These are phyloP conservation scores for Dolichomitus sp. DNA, from an alignment of 2,888 invertebrate species.

Conservation along the genomic window DNA sequence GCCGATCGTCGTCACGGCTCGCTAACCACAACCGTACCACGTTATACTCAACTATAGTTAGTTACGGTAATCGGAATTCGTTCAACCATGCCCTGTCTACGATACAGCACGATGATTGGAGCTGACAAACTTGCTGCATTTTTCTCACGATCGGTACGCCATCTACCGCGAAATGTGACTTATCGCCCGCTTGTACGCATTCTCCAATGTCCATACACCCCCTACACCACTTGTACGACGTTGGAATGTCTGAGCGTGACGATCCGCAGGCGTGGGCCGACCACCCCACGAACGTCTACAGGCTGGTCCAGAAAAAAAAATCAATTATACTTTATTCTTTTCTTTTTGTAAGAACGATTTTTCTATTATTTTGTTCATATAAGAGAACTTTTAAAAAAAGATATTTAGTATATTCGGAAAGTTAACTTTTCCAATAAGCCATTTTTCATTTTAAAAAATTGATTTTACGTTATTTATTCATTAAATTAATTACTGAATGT, in stretches of 20 bases:
- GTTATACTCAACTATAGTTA: slow-evolving; percentile 45
- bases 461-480: too few relatives aligned
- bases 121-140: slow-evolving; percentile 67
- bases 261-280: slow-evolving; percentile 8
- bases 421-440: too few relatives aligned
- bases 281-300: slow-evolving; percentile 15
- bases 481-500: too few relatives aligned
- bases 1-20: slow-evolving; percentile 64
- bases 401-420: too few relatives aligned
- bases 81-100: slow-evolving; percentile 44
- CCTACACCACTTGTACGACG: slow-evolving; percentile 2
- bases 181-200: slow-evolving; percentile 55
- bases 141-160: slow-evolving; percentile 56
- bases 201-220: slow-evolving; percentile 8
- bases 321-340: neutral
- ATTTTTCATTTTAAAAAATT: too few relatives aligned
- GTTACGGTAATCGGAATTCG: slow-evolving; percentile 70
- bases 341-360: neutral
- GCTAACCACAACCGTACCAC: slow-evolving; percentile 43
- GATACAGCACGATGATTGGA: slow-evolving; percentile 61
- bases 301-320: neutral
- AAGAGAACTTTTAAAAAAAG: too few relatives aligned
- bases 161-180: slow-evolving; percentile 62
- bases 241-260: slow-evolving; percentile 19
- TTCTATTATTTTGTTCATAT: too few relatives aligned